Evolutionary conservation across 2,797 vertebrate genomes (phyloP).

Genomic region (Sylvia borin): DNA sequence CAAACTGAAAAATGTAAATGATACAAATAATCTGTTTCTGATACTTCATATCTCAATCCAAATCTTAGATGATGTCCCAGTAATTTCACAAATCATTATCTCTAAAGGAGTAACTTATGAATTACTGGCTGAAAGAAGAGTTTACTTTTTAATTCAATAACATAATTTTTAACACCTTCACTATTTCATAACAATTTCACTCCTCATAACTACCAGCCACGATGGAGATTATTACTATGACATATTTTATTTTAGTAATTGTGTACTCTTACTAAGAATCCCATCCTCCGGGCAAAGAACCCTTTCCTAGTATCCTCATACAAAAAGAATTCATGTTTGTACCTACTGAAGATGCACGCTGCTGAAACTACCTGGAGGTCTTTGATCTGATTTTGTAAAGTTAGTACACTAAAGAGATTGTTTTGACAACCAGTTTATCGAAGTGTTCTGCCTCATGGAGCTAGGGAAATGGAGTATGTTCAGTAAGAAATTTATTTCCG

Average conservation of each 20-base stretch:
- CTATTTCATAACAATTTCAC: not conserved
- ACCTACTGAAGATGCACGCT: not conserved
- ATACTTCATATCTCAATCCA: not conserved
- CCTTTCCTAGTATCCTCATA: not conserved
- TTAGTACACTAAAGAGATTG: not conserved
- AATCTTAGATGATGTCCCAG: not conserved
- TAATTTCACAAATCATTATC: not conserved
- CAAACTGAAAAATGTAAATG: not conserved
- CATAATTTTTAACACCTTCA: not conserved
- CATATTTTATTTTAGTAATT: not conserved
- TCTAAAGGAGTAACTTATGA: not conserved
- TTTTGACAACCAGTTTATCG: not conserved
- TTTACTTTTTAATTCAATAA: not conserved
- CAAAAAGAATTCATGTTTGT: not conserved
- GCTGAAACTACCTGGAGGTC: not conserved
- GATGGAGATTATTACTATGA: not conserved
- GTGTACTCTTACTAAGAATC: not conserved
- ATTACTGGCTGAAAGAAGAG: not conserved
- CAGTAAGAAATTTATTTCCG: not conserved
- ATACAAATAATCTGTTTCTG: not conserved
- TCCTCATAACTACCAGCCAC: not conserved
- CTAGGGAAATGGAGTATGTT: not conserved
- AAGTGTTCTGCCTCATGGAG: not conserved
- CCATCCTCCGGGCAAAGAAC: not conserved
- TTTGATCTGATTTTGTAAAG: not conserved